Base-by-base conservation (phyloP, 2,888 invertebrate genomes). In the Pseudococcus viburni region DNA sequence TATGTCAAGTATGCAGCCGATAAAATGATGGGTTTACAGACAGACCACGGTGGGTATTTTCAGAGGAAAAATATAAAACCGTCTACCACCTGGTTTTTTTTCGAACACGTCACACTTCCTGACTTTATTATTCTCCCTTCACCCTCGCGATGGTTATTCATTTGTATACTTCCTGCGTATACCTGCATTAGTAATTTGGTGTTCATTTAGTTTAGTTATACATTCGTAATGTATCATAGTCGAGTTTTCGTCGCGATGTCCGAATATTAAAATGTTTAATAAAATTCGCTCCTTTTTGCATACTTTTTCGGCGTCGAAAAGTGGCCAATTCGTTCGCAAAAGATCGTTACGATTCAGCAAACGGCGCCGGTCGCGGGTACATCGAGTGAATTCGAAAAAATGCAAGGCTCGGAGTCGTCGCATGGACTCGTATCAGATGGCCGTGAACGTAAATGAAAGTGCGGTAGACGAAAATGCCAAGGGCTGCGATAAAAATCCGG, bases 361-460 rank as follows among this genome's bases (percentile, higher is more conserved):
- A 55, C 84, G 84, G n/a, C 33, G 64, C 22, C 33, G 64, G 19
- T 86, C 55, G 33, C 86, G 86, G 17, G 68, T 86, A n/a, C 86
- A 59, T 42, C 59, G 64, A 17, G 86, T 86, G n/a, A 64, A 26
- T 64, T 86, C 86, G 86, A 64, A 11, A 64, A 86, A 64, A 59
- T 33, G 15, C 86, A 85, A 33, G 84, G 26, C 22, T 46, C 46
- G 48, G 19, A 46, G n/a, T 59, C 85, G 85, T 85, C 85, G 85
- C 39, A 86, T 86, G 64, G 64, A 86, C 33, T 86, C 86, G 86
- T 86, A 86, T 42, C 68, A 86, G 33, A 86, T 86, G 86, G 64
- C 86, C 86, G 86, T 86, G 86, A 86, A 86, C 86, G 86, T 64
- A 86, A 86, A 86, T 86, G 86, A 86, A 86, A 86, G 86, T 86